Evolutionary conservation across 1,140 invertebrate species (phyloP), one percentile per base, ranked within the genome.

Genomic region (Penaeus vannamei): DNA sequence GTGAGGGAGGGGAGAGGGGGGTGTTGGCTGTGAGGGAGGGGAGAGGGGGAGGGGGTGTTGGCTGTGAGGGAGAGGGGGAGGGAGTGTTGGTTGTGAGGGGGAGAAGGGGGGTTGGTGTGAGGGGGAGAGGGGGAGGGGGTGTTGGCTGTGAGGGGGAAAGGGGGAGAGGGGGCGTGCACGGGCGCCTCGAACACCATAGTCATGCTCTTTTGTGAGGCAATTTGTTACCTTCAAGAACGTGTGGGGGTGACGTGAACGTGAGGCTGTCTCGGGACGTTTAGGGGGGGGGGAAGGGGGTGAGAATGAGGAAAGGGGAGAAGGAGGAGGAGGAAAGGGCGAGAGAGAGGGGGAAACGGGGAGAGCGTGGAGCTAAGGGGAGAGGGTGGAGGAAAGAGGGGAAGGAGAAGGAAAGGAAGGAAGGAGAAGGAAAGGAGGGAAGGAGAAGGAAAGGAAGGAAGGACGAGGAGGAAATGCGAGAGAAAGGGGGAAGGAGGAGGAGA

Each of bases 191-290:
- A 76, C 69, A 76, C 36, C 69, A 76, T 76, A 76, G 69, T 76
- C 69, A 76, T 76, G 69, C 69, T 76, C 69, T 76, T 32, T 76
- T 76, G 69, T 76, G 69, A 76, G 69, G 69, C 69, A 76, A 76
- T 76, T 76, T 76, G 69, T 76, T 76, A 76, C 69, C 69, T 76
- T 76, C 69, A 36, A 76, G 69, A 76, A 76, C 69, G 69, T 76
- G 69, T 76, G 69, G 69, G 29, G 69, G 69, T 29, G 69, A 76
- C 69, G 69, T 76, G 69, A 32, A 29, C 14, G 69, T 29, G 69
- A 76, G 69, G 46, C 46, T 53, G 46, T 53, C 46, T 53, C 14
- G 46, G 46, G 46, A 53, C 46, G 46, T 53, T 53, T 53, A 53
- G 46, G 26, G 36, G 69, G 69, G 36, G n/a, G 14, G 36, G 69